Conservation (phyloP, 2,888 invertebrate genomes). For the Gonocerus acuteangulatus region DNA sequence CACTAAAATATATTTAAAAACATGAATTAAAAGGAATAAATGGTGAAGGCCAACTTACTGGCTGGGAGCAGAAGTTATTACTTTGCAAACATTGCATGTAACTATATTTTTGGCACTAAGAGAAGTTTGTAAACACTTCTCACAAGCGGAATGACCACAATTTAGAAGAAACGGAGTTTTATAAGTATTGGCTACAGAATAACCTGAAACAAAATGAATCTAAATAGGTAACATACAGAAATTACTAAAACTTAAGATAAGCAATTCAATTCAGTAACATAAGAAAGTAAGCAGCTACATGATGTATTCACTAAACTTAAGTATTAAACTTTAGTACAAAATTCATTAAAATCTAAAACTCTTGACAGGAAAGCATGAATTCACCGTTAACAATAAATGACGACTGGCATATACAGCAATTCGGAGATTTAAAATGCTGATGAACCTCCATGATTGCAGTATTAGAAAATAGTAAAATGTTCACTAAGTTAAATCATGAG, state of each 20-base stretch:
- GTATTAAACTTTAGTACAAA: too few relatives aligned
- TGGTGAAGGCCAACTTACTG: constrained; percentile 10
- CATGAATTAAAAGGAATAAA: background rate
- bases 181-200: background rate
- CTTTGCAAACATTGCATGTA: constrained; percentile 48
- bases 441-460: too few relatives aligned
- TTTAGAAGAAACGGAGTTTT: constrained; percentile 52
- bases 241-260: background rate
- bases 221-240: background rate
- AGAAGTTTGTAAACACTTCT: constrained; percentile 51
- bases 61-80: constrained; percentile 41
- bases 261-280: background rate
- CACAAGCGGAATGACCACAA: constrained; percentile 63
- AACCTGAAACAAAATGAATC: background rate
- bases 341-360: too few relatives aligned
- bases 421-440: too few relatives aligned
- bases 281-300: background rate
- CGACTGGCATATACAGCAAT: too few relatives aligned
- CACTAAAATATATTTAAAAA: too few relatives aligned
- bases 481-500: too few relatives aligned
- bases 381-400: background rate
- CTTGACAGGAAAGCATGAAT: too few relatives aligned
- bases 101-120: constrained; percentile 40
- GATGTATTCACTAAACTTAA: too few relatives aligned
- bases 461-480: too few relatives aligned